A percentile compares a stretch with the other conserved stretches of the same genome.
phyloP scores from a whole-genome alignment of 2,113 vertebrate genomes.

The Prinia subflava region DNA sequence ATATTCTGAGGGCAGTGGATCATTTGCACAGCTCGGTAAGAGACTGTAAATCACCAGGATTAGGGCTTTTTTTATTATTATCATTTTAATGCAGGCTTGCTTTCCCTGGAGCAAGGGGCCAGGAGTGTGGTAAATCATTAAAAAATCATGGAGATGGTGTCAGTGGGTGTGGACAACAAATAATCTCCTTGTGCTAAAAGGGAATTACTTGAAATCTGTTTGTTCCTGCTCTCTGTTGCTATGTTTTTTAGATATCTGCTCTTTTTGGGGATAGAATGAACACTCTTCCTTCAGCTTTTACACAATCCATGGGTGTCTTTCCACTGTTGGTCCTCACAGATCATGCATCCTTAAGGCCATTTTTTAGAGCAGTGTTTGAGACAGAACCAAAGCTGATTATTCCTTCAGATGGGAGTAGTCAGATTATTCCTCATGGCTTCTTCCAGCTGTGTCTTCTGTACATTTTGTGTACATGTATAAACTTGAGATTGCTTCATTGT shows the following conservation, averaged over 20 bases:
- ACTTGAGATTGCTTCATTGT: not conserved
- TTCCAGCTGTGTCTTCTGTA: not conserved
- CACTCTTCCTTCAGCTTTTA: not conserved
- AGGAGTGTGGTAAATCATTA: not conserved
- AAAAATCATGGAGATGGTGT: not conserved
- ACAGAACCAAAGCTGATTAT: not conserved
- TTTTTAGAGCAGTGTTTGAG: not conserved
- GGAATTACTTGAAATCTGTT: not conserved
- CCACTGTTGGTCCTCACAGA: not conserved
- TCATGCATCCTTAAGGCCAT: not conserved
- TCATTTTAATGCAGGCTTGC: not conserved
- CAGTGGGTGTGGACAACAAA: not conserved
- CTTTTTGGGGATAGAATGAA: not conserved
- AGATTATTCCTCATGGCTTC: not conserved
- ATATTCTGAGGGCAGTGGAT: not conserved
- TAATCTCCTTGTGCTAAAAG: not conserved
- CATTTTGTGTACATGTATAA: not conserved
- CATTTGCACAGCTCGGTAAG: not conserved
- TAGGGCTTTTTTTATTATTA: not conserved
- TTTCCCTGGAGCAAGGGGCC: not conserved
- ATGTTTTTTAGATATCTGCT: not conserved
- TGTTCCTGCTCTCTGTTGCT: not conserved
- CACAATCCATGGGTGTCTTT: rapidly evolving
- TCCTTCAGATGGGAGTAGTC: not conserved
- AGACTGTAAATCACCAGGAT: conserved; percentile 9